Percentiles rank a stretch among this genome's conserved stretches.
These are phyloP conservation scores for Leptobrachium leishanense DNA, from an alignment of 2,113 vertebrate species.

Conservation along the genomic window DNA sequence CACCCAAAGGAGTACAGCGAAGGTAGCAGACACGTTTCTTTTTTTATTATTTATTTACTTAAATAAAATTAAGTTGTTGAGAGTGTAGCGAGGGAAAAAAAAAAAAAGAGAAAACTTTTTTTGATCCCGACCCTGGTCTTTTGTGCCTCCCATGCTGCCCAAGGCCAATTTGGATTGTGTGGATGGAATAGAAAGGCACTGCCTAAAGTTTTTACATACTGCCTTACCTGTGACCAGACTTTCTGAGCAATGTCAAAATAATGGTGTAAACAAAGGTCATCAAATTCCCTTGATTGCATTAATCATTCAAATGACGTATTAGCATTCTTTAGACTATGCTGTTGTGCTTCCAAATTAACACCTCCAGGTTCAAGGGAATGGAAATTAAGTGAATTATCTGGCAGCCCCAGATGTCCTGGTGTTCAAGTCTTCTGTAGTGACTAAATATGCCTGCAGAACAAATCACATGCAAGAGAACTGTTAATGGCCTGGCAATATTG, in stretches of 20 bases:
- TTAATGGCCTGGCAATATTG: conserved; percentile 89
- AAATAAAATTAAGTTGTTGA: conserved; percentile 11
- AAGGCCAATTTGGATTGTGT: conserved; percentile 42
- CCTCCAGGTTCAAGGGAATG: conserved; percentile 94
- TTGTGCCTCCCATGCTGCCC: conserved; percentile 48
- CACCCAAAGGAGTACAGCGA: conserved; percentile 54
- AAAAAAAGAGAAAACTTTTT: conserved; percentile 53
- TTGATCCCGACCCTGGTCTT: conserved; percentile 53
- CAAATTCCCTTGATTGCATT: conserved; percentile 88
- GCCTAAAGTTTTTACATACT: conserved; percentile 71
- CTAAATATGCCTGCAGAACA: conserved; percentile 85
- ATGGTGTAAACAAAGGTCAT: conserved; percentile 88
- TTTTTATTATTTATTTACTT: conserved; percentile 47
- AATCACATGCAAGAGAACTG: conserved; percentile 80
- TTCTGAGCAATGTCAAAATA: conserved; percentile 83
- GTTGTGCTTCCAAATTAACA: conserved; percentile 92
- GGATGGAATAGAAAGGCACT: conserved; percentile 68
- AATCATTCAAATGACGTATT: conserved; percentile 95
- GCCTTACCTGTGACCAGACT: conserved; percentile 70
- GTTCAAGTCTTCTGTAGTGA: conserved; percentile 76
- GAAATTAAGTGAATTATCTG: conserved; percentile 95
- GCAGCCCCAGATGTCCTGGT: conserved; percentile 90
- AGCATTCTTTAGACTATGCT: conserved; percentile 90
- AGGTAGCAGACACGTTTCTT: conserved; percentile 63
- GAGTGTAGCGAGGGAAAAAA: too few species aligned